Evolutionary conservation across 2,797 vertebrate species (phyloP), one percentile per base, ranked within the genome.

Genomic region (Muraenolepis orangiensis): DNA sequence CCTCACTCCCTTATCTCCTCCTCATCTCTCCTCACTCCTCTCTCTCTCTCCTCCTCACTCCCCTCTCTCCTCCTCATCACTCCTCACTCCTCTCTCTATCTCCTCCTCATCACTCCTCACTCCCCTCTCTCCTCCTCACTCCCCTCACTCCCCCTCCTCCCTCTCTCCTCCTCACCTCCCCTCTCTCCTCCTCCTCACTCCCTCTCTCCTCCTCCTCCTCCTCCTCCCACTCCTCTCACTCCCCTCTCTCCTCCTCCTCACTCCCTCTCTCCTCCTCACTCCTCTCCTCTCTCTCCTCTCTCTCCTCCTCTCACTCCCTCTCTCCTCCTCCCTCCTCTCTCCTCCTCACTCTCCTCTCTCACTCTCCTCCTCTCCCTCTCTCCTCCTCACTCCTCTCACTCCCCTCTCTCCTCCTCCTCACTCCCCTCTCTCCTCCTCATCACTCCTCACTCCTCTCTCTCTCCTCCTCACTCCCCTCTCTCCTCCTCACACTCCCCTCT

Each of bases 71-170:
- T 8, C 8, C 32, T 34, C n/a, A n/a, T n/a, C n/a, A n/a, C n/a
- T n/a, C n/a, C 32, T 34, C 32, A 3, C 8, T 8, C 8, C 32
- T 8, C 32, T 34, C 88, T n/a, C n/a, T n/a, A n/a, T 79, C 84
- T 78, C 88, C 93, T 94, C 95, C 93, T 95, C 94, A 93, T 96
- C 95, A 96, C 96, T 96, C 95, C 96, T 8, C 85, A 84, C 32
- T 8, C 8, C 32, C 32, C 8, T 8, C 32, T 34, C 32, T 34
- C 32, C 32, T 34, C 32, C 88, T 79, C 84, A 78, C 88, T 93
- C 95, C 95, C 93, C 94, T 94, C 93, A 95, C 95, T 96, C 96
- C 32, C 8, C 96, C 95, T 94, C 95, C 95, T 97, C 96, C 85
- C 8, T 8, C 32, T 34, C 32, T 34, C 32, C 32, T 34, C 32